Base-by-base conservation (phyloP, 2,797 vertebrate species). In the Clarias laeviceps region DNA sequence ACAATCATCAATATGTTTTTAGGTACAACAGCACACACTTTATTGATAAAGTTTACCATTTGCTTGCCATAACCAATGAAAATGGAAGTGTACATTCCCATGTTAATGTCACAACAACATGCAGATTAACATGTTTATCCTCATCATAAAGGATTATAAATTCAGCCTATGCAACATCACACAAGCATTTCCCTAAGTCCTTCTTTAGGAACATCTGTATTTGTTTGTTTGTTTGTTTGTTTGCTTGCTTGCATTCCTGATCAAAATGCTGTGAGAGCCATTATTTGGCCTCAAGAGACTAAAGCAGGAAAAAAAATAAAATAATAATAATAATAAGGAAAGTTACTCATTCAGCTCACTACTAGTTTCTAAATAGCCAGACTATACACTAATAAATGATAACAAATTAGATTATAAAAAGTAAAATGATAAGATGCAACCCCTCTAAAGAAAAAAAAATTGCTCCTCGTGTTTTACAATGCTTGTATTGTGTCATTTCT, bases 121-220 rank as follows among this genome's bases (percentile, higher is more conserved):
- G 45, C 45, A 12, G 11, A 50, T 50, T 50, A 50, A 50, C 45
- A 50, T 2, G 2, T 50, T 50, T 12, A 50, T 50, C 45, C 45
- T 50, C 45, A 50, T 50, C 45, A 50, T 50, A 50, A 50, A 50
- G 2, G 45, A 50, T 88, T 89, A 76, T 68, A 85, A 80, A 89
- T 88, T 81, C 66, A 61, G 54, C 74, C 83, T 83, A 40, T 50
- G 82, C 66, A 70, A 84, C 62, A 66, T 64, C 66, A 57, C 74
- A 61, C 29, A 72, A n/a, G 76, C 70, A 29, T 85, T 50, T 54
- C 86, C 80, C 29, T 65, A 61, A 40, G 37, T 70, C 72, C 72
- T 74, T 77, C 24, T 40, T 9, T n/a, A 32, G 82, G 40, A 85
- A 85, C 56, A 50, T 68, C 34, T 65, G 29, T 69, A 83, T 79